Evolutionary conservation across 2,888 invertebrate species (phyloP).

Genomic region (Gibbula magus): DNA sequence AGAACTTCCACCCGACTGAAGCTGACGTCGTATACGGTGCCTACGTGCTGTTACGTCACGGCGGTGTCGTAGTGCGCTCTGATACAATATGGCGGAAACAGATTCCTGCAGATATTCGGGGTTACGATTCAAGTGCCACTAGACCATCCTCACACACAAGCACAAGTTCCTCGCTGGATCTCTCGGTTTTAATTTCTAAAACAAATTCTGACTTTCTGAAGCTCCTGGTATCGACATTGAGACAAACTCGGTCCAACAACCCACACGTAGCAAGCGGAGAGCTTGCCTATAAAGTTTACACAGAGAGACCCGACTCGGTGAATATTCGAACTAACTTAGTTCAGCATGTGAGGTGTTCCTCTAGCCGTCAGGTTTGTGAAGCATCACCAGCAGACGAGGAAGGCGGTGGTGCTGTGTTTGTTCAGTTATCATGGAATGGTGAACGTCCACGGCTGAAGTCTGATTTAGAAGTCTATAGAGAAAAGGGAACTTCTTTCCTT

Average conservation of each 20-base stretch:
- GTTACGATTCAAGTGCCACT: conserved; percentile 10
- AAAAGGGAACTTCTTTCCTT: too few species aligned
- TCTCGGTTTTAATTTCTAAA: conserved; percentile 22
- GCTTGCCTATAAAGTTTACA: conserved; percentile 25
- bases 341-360: conserved; percentile 20
- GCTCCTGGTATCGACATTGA: conserved; percentile 14
- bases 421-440: too few species aligned
- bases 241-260: neutral
- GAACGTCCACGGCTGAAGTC: too few species aligned
- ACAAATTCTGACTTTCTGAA: conserved; percentile 20
- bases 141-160: conserved; percentile 18
- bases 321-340: conserved; percentile 7
- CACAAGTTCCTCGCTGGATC: conserved; percentile 24
- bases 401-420: too few species aligned
- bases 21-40: conserved; percentile 28
- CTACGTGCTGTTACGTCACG: conserved; percentile 23
- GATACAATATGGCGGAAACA: conserved; percentile 28
- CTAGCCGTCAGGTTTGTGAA: too few species aligned
- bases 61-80: conserved; percentile 9
- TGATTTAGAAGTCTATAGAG: too few species aligned
- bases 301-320: conserved; percentile 21
- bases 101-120: neutral
- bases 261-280: conserved; percentile 3
- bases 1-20: neutral
- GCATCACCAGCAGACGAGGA: too few species aligned